A percentile compares a stretch with the other conserved stretches of the same genome.
Conservation (phyloP, 1,140 invertebrate genomes). For the Goniozus legneri region DNA sequence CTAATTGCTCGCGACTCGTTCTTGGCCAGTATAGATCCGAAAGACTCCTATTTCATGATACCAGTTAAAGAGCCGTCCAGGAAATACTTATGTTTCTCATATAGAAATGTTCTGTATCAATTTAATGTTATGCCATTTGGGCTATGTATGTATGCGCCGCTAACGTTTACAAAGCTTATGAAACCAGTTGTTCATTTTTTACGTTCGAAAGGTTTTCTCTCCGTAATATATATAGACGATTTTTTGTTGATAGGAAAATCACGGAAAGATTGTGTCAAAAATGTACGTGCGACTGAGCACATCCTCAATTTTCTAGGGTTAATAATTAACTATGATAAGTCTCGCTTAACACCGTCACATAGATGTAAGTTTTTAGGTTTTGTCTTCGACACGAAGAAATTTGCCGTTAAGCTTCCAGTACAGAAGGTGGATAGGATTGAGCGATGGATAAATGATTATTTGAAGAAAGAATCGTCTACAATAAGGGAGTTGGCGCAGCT, state of each 20-base stretch:
- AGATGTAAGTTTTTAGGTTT: conserved; percentile 18
- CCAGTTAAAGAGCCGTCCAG: not conserved
- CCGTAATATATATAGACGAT: conserved; percentile 11
- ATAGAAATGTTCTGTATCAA: conserved; percentile 12
- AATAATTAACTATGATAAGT: conserved; percentile 15
- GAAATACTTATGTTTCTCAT: conserved; percentile 9
- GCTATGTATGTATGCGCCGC: conserved; percentile 15
- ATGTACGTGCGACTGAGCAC: conserved; percentile 8
- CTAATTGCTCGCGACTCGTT: not conserved
- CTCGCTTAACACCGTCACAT: conserved; percentile 11
- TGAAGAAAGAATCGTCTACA: conserved; percentile 5
- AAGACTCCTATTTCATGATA: not conserved
- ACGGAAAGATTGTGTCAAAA: conserved; percentile 6
- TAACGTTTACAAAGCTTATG: conserved; percentile 23
- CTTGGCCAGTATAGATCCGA: not conserved
- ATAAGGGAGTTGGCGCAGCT: conserved; percentile 21
- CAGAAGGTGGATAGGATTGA: conserved; percentile 6
- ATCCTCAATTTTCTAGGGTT: conserved; percentile 16
- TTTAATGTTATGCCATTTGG: conserved; percentile 22
- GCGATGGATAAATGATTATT: conserved; percentile 3
- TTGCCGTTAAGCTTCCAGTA: conserved; percentile 3
- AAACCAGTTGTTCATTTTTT: conserved; percentile 15
- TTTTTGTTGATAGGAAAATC: conserved; percentile 7
- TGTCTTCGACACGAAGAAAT: conserved; percentile 12
- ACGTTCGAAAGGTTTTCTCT: conserved; percentile 5